phyloP scores from a whole-genome alignment of 2,113 vertebrate species.

The Raja brachyura region DNA sequence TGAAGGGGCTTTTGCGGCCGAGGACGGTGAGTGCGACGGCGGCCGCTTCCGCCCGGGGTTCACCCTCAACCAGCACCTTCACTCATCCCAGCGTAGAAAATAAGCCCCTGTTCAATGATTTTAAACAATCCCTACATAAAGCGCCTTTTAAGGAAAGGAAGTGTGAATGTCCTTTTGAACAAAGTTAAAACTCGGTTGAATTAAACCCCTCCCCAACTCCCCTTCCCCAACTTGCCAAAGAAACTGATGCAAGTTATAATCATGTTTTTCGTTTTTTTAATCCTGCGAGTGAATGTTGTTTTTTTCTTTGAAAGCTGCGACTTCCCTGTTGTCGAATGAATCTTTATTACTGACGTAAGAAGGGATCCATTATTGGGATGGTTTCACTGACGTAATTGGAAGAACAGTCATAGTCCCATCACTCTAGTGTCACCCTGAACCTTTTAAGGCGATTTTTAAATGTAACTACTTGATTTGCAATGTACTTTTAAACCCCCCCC shows the following conservation, averaged over 20 bases:
- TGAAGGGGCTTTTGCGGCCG: not conserved
- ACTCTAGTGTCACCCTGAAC: not conserved
- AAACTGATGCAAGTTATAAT: not conserved
- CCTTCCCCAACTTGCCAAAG: not conserved
- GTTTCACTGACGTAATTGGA: not conserved
- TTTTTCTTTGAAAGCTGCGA: slow-evolving; percentile 8
- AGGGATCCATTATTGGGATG: not conserved
- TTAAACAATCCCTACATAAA: not conserved
- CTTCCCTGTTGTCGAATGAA: slow-evolving; percentile 14
- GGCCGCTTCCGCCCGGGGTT: not conserved
- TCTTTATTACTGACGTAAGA: not conserved
- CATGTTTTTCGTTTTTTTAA: not conserved
- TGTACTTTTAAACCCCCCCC: not conserved
- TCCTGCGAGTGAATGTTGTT: not conserved
- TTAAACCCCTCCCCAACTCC: too few species aligned
- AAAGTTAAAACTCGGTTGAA: not conserved
- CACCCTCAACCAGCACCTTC: not conserved
- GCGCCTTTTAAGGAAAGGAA: not conserved
- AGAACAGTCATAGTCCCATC: not conserved
- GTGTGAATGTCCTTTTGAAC: not conserved
- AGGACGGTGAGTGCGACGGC: slow-evolving; percentile 10
- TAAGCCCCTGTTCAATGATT: not conserved
- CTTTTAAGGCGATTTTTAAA: not conserved
- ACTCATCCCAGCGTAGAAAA: not conserved
- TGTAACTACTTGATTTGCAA: not conserved